phyloP scores from a whole-genome alignment of 2,797 vertebrate species.

The Myoxocephalus aenaeus region DNA sequence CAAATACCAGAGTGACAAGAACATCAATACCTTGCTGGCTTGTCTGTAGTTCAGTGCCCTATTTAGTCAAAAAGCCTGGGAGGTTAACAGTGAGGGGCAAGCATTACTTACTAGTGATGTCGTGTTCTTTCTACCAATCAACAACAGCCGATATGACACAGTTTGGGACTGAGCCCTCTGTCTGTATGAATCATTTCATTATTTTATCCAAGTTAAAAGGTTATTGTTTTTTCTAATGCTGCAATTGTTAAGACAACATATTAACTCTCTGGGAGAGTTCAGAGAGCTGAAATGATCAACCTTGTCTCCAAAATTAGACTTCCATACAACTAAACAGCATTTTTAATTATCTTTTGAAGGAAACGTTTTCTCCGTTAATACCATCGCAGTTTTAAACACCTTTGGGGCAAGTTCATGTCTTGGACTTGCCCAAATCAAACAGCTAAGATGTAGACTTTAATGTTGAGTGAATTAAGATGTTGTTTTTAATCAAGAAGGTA shows the following conservation, averaged over 20 bases:
- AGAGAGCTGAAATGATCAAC: no score
- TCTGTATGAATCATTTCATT: neutral
- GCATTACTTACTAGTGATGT: neutral
- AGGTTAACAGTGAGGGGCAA: slow-evolving; percentile 14
- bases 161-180: no score
- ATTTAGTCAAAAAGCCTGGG: slow-evolving; percentile 56
- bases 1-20: slow-evolving; percentile 6
- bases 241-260: neutral
- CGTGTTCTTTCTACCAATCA: neutral
- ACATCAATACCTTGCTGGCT: slow-evolving; percentile 27
- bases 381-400: no score
- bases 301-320: no score
- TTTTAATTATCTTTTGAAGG: no score
- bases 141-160: no score
- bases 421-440: neutral
- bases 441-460: neutral
- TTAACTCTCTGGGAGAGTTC: neutral
- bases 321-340: no score
- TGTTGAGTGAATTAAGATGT: neutral
- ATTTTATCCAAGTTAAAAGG: neutral
- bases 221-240: neutral
- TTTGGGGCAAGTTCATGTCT: no score
- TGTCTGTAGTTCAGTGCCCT: slow-evolving; percentile 30
- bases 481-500: neutral
- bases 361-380: no score